Conservation (phyloP, 23 tunicate genomes). For the Trididemnum clinides region DNA sequence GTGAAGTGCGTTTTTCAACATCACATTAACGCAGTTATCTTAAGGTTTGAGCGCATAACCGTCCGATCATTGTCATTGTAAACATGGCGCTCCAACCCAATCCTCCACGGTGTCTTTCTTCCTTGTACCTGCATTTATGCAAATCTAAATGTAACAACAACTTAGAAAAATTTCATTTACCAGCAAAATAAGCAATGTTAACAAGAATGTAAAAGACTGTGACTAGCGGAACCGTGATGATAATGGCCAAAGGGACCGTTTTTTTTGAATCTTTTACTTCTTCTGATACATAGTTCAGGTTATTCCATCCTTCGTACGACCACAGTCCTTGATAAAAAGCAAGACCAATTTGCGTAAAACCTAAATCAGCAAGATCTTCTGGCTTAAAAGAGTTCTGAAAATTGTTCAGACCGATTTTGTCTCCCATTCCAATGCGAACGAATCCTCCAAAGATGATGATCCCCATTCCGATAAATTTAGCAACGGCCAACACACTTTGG, state of each 20-base stretch:
- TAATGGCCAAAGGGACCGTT: constrained; percentile 62
- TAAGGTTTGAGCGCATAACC: no score
- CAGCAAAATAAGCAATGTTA: constrained; percentile 71
- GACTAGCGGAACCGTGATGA: constrained; percentile 65
- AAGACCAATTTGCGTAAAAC: constrained; percentile 59
- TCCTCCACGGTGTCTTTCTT: no score
- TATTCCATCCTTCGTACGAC: constrained; percentile 80
- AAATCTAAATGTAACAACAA: no score
- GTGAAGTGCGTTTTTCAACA: no score
- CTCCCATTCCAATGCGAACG: constrained; percentile 43
- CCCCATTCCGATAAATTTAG: constrained; percentile 69
- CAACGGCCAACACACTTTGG: constrained; percentile 36
- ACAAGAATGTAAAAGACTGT: constrained; percentile 65
- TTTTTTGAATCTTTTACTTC: constrained; percentile 61
- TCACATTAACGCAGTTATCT: no score
- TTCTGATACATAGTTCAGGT: constrained; percentile 53
- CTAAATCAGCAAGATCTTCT: constrained; percentile 44
- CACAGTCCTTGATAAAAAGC: constrained; percentile 83
- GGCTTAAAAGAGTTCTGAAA: constrained; percentile 48
- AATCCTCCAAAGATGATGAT: constrained; percentile 72
- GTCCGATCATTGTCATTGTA: no score
- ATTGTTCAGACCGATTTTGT: constrained; percentile 43
- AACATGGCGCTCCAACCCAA: no score
- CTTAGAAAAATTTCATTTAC: no score
- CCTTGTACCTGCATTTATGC: no score